Percentiles rank a stretch among this genome's conserved stretches.
Evolutionary conservation across 2,797 vertebrate species (phyloP).

Genomic region (Darevskia mixta): DNA sequence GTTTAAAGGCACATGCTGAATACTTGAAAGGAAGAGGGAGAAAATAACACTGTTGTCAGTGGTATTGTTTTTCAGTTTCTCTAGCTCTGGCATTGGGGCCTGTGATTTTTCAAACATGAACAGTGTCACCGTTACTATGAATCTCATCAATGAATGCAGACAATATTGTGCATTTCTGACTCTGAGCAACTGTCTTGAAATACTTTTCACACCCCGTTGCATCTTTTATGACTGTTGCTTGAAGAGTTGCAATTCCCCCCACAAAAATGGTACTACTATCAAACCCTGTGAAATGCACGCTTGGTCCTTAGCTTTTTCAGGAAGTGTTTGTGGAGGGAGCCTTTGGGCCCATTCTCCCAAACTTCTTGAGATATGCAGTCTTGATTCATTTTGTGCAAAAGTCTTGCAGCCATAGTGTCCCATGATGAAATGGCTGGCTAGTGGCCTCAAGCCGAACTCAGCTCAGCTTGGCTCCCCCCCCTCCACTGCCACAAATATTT

Average conservation of each 20-base stretch:
- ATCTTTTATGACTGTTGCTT: not conserved
- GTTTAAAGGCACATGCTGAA: slow-evolving; percentile 65
- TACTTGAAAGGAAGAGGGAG: slow-evolving; percentile 25
- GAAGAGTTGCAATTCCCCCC: not conserved
- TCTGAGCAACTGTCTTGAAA: slow-evolving; percentile 9
- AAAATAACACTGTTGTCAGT: slow-evolving; percentile 13
- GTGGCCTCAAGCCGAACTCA: not conserved
- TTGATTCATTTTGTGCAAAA: not conserved
- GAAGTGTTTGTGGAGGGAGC: not conserved
- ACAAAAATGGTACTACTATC: not conserved
- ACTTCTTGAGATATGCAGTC: not conserved
- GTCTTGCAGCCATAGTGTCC: not conserved
- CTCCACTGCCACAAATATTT: too few relatives aligned
- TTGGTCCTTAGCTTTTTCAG: not conserved
- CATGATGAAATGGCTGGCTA: not conserved
- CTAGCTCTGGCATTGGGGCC: not conserved
- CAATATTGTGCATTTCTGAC: not conserved
- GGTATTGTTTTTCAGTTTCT: not conserved
- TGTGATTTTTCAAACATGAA: not conserved
- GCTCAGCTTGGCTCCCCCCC: too few relatives aligned
- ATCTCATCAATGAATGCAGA: accelerated
- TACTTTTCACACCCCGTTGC: not conserved
- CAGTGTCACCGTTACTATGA: not conserved
- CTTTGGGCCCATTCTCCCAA: not conserved
- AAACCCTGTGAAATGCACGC: not conserved